Evolutionary conservation across 2,113 vertebrate genomes (phyloP).

Genomic region (Gambusia holbrooki): DNA sequence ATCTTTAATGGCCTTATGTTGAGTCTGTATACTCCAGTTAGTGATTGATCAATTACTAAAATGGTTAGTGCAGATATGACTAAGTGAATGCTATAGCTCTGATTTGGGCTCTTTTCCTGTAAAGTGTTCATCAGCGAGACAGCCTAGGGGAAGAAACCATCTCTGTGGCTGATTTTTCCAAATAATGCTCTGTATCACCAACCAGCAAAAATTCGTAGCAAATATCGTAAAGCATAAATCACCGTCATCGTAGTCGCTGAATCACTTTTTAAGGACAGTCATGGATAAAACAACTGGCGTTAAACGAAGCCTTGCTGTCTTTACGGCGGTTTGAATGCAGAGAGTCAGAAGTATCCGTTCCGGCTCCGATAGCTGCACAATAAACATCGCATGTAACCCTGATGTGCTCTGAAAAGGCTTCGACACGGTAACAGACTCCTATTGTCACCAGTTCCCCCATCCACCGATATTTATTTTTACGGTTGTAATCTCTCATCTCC

Average conservation of each 20-base stretch:
- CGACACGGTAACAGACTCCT: constrained; percentile 62
- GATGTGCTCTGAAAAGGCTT: constrained; percentile 54
- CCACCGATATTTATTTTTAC: constrained; percentile 71
- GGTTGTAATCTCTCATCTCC: constrained; percentile 72
- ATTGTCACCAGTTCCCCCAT: constrained; percentile 63
- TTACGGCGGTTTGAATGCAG: constrained; percentile 4
- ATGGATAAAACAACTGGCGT: not conserved
- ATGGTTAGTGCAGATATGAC: too few species aligned
- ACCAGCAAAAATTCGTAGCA: too few species aligned
- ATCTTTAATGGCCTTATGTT: too few species aligned
- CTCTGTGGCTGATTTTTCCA: too few species aligned
- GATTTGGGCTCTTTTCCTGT: too few species aligned
- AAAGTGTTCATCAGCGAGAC: too few species aligned
- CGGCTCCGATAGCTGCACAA: constrained; percentile 13
- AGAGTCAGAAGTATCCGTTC: not conserved
- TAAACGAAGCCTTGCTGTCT: not conserved
- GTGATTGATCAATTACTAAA: too few species aligned
- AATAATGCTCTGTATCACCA: too few species aligned
- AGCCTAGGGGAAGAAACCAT: too few species aligned
- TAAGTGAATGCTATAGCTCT: too few species aligned
- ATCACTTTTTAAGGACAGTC: not conserved
- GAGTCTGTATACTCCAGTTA: too few species aligned
- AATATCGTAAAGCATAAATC: not conserved
- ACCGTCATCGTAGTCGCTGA: not conserved
- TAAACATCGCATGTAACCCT: constrained; percentile 47